A percentile compares a stretch with the other conserved stretches of the same genome.
phyloP scores from a whole-genome alignment of 2,797 vertebrate species.

The Ctenochaetus hawaiiensis region DNA sequence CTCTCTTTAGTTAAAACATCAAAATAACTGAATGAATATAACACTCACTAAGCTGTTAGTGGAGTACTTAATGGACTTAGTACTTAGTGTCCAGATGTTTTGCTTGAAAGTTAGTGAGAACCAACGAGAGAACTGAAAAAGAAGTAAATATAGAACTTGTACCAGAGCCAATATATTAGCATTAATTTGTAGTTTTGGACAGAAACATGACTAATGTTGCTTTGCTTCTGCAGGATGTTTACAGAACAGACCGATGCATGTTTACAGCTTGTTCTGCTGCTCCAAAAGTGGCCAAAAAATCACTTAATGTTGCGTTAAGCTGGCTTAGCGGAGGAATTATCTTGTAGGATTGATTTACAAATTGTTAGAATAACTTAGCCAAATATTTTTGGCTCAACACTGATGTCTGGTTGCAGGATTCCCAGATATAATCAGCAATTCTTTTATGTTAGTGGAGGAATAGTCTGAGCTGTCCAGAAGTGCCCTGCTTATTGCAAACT shows the following conservation, averaged over 20 bases:
- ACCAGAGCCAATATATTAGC: too few species aligned
- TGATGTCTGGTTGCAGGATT: not conserved
- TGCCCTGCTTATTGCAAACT: not conserved
- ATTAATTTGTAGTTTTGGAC: not conserved
- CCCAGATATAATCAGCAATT: conserved; percentile 1
- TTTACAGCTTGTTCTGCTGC: not conserved
- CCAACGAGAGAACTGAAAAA: too few species aligned
- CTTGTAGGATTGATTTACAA: not conserved
- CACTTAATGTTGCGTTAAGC: too few species aligned
- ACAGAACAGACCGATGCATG: not conserved
- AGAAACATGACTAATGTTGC: not conserved
- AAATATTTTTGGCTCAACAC: not conserved
- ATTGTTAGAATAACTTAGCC: not conserved
- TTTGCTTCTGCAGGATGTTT: too few species aligned
- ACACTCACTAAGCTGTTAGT: too few species aligned
- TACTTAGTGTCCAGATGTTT: too few species aligned
- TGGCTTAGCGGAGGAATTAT: not conserved
- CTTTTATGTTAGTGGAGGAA: not conserved
- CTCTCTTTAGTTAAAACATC: too few species aligned
- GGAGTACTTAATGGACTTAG: too few species aligned
- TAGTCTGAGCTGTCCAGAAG: not conserved
- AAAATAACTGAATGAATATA: too few species aligned
- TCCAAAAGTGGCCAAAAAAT: not conserved
- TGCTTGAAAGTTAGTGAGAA: too few species aligned
- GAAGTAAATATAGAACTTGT: too few species aligned